Base-by-base conservation (phyloP, 2,797 vertebrate genomes). In the Gallirallus australis region DNA sequence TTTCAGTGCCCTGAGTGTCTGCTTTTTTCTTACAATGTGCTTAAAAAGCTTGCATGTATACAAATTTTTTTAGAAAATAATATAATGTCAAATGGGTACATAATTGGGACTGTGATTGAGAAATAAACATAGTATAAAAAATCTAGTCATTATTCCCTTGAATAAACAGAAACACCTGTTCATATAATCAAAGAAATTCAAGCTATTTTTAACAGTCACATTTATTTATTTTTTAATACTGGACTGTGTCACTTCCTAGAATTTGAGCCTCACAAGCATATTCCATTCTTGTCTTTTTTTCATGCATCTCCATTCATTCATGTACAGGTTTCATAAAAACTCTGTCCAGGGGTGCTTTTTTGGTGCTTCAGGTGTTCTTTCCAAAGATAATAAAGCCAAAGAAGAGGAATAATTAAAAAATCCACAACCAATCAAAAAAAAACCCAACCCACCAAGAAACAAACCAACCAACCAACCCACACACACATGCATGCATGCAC, bases 141-240 rank as follows among this genome's bases (percentile, higher is more conserved):
- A 39, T 47, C 37, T 50, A 89, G 59, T 63, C 31, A 85, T 88
- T 95, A 81, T 87, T 85, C 56, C 42, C 64, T 82, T 66, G 60
- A 89, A 77, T 85, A 92, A 93, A 92, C 56, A 92, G 76, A 85
- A 93, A 85, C 82, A 82, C 42, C 75, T 93, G 75, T 68, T 93
- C 66, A 52, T 63, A 80, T 54, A 91, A 79, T 82, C 42, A 87
- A 85, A 85, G 40, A 40, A 87, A 95, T 90, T 70, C 17, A 70
- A 77, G 8, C 33, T 89, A 82, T 73, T 94, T 94, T 92, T 93
- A 86, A 56, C n/a, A 66, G 52, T 45, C 48, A 40, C 4, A 15
- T 66, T 86, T 89, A 76, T 78, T 89, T 80, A 20, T 84, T 50
- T 70, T 73, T 86, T 82, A 31, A 27, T 80, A 52, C 14, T 25